Evolutionary conservation across 2,797 vertebrate species (phyloP).

Genomic region (Margarornis squamiger): DNA sequence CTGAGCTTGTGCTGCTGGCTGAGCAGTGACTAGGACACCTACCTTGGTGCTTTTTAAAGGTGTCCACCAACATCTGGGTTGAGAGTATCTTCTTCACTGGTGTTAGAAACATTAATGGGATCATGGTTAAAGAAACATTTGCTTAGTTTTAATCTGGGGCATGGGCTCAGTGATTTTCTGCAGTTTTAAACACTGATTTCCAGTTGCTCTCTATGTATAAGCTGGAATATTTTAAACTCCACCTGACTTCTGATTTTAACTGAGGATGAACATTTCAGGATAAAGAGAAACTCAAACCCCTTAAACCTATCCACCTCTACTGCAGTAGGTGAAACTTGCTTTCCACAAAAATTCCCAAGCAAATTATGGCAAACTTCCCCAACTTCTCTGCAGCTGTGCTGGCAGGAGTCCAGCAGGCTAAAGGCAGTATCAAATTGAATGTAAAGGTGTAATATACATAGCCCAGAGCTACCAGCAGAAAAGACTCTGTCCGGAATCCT

Average conservation of each 20-base stretch:
- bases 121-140: background rate
- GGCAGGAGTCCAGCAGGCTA: constrained; percentile 44
- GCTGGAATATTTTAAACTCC: background rate
- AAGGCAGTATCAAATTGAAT: constrained; percentile 49
- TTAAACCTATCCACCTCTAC: background rate
- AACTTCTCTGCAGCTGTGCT: constrained; percentile 49
- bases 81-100: background rate
- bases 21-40: background rate
- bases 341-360: constrained; percentile 52
- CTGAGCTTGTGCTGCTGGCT: background rate
- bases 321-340: constrained; percentile 42
- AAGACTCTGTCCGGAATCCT: background rate
- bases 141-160: background rate
- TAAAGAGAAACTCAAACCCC: background rate
- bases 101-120: background rate
- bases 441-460: constrained; percentile 62
- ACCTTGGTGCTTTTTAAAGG: background rate
- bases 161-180: background rate
- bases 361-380: constrained; percentile 48
- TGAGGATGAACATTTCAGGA: background rate
- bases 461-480: constrained; percentile 55
- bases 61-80: background rate
- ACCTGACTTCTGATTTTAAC: background rate
- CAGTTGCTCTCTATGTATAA: background rate
- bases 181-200: background rate